Evolutionary conservation across 1,140 invertebrate species (phyloP).

Genomic region (Oncopodura yosiiana): DNA sequence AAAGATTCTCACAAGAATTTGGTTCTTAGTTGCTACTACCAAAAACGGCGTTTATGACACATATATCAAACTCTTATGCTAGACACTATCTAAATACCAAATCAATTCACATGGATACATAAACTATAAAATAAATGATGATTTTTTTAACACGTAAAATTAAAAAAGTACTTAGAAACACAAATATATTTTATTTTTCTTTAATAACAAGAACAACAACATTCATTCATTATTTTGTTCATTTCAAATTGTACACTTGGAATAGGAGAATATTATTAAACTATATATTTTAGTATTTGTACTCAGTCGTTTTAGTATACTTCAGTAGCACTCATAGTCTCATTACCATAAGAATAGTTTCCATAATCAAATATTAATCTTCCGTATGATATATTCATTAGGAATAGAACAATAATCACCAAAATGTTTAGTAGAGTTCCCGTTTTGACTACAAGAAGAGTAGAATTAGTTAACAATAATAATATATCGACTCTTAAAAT

Average conservation of each 20-base stretch:
- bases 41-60: too few species aligned
- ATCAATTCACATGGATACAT: too few species aligned
- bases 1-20: too few species aligned
- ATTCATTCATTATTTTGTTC: neutral
- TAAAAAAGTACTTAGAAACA: neutral
- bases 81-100: too few species aligned
- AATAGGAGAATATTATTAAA: neutral
- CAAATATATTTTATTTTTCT: neutral
- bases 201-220: neutral
- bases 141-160: too few species aligned
- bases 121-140: too few species aligned
- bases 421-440: constrained; percentile 21
- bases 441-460: too few species aligned
- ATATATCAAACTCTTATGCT: too few species aligned
- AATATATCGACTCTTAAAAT: too few species aligned
- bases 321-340: neutral
- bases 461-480: too few species aligned
- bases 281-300: neutral
- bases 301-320: neutral
- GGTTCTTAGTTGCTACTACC: too few species aligned
- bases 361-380: constrained; percentile 24
- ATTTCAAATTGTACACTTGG: neutral
- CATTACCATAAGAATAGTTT: constrained; percentile 14
- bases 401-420: constrained; percentile 19
- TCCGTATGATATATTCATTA: constrained; percentile 26